Evolutionary conservation across 2,888 invertebrate species (phyloP), one percentile per base, ranked within the genome.

Genomic region (Eupithecia insigniata): DNA sequence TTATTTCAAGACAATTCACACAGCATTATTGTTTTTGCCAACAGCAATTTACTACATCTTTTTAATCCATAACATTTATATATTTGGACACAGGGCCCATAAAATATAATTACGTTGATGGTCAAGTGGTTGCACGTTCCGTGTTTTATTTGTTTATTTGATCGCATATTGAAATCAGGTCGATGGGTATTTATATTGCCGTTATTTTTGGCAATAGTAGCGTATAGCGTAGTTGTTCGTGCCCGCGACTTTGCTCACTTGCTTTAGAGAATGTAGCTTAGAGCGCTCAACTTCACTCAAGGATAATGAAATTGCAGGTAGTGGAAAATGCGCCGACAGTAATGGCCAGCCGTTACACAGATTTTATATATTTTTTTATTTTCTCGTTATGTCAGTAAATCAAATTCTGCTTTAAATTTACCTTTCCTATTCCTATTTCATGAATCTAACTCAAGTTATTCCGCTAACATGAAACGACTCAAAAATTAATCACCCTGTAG

Each of bases 61-160:
- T 73, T 65, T 55, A 51, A 36, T 28, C 30, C 34, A 39, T 67
- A 70, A 51, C 61, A 68, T 68, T 64, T 67, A 70, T 67, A 74
- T 76, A 80, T 81, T 80, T 80, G 75, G 70, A 77, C 77, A 77
- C 76, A 76, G 66, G 74, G 72, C 75, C 76, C 72, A 83, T 85
- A 85, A 84, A 84, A 80, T 83, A 81, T 84, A 81, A 84, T 81
- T 78, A 72, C 78, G 74, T 74, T 74, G 70, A 76, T 76, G 81
- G 82, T 79, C 79, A 83, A 84, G 78, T 79, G 78, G 76, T 69
- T 75, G 79, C 81, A 82, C 82, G 82, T 82, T 82, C 75, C 81
- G 76, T 73, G 78, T 60, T 79, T 81, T 81, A 82, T 80, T 81
- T 77, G 79, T 79, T 78, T 76, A 77, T 79, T 77, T 72, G 73